Base-by-base conservation (phyloP, 1,140 invertebrate genomes). In the Drosophila gunungcola region DNA sequence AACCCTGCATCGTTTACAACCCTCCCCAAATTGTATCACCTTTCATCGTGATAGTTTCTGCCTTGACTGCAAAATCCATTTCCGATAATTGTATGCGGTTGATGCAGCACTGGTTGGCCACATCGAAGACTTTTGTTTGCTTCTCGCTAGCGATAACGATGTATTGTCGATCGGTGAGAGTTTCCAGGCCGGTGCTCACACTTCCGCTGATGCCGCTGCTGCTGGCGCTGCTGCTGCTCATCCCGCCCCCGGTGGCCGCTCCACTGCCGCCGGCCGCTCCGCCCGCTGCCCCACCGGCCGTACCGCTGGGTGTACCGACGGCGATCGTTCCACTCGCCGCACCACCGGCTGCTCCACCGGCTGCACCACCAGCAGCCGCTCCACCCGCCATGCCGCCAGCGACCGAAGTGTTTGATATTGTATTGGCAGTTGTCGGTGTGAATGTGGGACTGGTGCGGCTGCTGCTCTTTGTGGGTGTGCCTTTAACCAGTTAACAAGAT, bases 101-200 rank as follows among this genome's bases (percentile, higher is more conserved):
- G 73, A 97, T 95, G 93, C 95, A 98, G 93, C 97, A 98, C 93
- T 99, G 98, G 62, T 97, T 98, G 70, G 98, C 98, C 84, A 99
- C 94, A 68, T 97, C 97, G 49, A 98, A 96, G 55, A 99, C 97
- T 92, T 98, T 95, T 54, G 97, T 97, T 93, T 99, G 97, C 93
- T 98, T 99, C 93, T 99, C 98, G 48, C 97, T 98, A 57, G 96
- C 96, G 64, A 99, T 95, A 13, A 98, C 97, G 51, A 97, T 96
- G 93, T 97, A 98, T 94, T 99, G 98, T 74, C 96, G 94, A 93
- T 99, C 98, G 63, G 95, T 91, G 94, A 93, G 92, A 78, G 93
- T 95, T 86, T 93, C 93, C 63, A 93, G 70, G 84, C 92, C 72
- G 61, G 82, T 92, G 92, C 77, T 91, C 77, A 80, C 91, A 80